These are phyloP conservation scores for Hyla sarda DNA, from an alignment of 2,113 vertebrate genomes.

Conservation along the genomic window DNA sequence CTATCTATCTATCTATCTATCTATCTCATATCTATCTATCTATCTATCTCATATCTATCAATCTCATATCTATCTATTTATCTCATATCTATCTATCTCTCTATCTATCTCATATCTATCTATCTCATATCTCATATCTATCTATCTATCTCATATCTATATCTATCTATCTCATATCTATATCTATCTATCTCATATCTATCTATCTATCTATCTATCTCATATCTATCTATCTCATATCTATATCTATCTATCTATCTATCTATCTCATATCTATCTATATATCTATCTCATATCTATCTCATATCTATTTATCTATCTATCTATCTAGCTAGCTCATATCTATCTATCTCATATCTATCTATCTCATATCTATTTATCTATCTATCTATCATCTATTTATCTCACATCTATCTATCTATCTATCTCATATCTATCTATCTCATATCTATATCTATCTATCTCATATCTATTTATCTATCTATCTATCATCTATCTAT, in stretches of 20 bases:
- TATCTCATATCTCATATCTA: no score
- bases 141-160: no score
- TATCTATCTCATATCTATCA: not conserved
- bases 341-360: not conserved
- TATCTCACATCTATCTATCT: not conserved
- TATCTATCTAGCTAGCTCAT: not conserved
- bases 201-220: no score
- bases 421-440: no score
- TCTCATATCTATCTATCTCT: not conserved
- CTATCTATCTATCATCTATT: not conserved
- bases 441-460: no score
- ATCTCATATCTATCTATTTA: not conserved
- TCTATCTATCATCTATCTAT: not conserved
- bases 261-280: constrained; percentile 35
- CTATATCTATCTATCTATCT: constrained; percentile 33
- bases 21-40: no score
- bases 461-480: not conserved
- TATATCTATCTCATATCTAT: not conserved
- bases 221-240: not conserved
- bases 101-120: not conserved
- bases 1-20: not conserved
- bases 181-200: no score
- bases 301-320: not conserved
- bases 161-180: no score
- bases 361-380: not conserved